Evolutionary conservation across 2,797 vertebrate species (phyloP).

Genomic region (Decapterus maruadsi): DNA sequence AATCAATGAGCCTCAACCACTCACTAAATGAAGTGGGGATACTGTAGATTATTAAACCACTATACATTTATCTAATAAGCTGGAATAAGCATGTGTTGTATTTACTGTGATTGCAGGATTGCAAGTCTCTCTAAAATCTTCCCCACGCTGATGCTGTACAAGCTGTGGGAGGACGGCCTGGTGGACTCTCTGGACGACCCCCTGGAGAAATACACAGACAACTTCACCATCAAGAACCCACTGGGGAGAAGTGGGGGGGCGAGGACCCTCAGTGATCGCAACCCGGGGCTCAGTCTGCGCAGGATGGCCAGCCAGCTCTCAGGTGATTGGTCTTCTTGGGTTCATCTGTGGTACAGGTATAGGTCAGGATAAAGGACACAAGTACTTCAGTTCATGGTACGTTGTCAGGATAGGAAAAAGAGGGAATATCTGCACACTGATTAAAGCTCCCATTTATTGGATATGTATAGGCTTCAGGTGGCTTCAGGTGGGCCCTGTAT

Average conservation of each 20-base stretch:
- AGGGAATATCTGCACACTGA: no score
- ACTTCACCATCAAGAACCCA: constrained; percentile 93
- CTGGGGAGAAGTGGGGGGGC: constrained; percentile 75
- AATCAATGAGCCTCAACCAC: constrained; percentile 40
- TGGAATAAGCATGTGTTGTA: not conserved
- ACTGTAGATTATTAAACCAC: constrained; percentile 20
- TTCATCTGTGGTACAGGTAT: not conserved
- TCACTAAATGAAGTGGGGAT: constrained; percentile 30
- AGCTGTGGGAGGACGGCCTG: constrained; percentile 92
- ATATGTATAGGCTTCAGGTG: no score
- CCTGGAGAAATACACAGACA: constrained; percentile 88
- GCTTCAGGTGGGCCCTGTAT: no score
- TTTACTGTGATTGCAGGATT: constrained; percentile 83
- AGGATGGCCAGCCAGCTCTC: constrained; percentile 96
- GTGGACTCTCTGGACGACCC: constrained; percentile 90
- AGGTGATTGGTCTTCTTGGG: constrained; percentile 78
- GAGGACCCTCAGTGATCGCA: constrained; percentile 61
- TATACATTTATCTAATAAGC: constrained; percentile 19
- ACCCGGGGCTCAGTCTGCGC: constrained; percentile 89
- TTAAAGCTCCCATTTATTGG: no score
- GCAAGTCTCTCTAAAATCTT: constrained; percentile 96
- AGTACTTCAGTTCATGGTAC: no score
- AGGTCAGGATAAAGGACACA: no score
- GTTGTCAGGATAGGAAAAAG: no score
- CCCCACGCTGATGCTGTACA: constrained; percentile 94